Evolutionary conservation across 2,888 invertebrate genomes (phyloP), one percentile per base, ranked within the genome.

Genomic region (Drosophila merina): DNA sequence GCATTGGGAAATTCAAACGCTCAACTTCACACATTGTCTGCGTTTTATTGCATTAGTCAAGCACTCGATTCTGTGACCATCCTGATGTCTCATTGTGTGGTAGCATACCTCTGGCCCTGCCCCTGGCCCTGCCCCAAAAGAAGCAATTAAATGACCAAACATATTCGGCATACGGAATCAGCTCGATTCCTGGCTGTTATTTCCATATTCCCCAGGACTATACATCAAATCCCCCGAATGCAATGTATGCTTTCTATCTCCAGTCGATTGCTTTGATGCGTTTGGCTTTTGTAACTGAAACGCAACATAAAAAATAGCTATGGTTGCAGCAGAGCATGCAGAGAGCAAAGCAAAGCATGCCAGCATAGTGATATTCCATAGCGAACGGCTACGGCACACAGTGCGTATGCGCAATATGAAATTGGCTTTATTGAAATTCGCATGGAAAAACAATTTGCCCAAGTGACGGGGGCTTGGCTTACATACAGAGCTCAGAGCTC

Each of bases 11-110:
- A 87, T 82, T 82, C 75, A 71, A 77, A 87, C 72, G 83, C 77
- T 74, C 76, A 85, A 74, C 86, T 84, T 79, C 84, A 87, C 86
- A 85, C 87, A 84, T 85, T 84, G 87, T 82, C 76, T 82, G 83
- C 71, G 63, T 75, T 85, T 82, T 85, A 82, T 85, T 82, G 87
- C 76, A 87, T 84, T 79, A 79, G 63, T 67, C 42, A 52, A 56
- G 9, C 25, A 40, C 47, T 68, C 51, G 58, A 9, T 50, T 57
- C 33, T 33, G 26, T 51, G 10, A 25, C 40, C 57, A 31, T 3
- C 14, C 48, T 44, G 10, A 9, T 58, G 51, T 44, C 47, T 10
- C 48, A 45, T 63, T 63, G 49, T 50, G 5, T 20, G 20, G 20
- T 20, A 20, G 20, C 28, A 28, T 28, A 20, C 36, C 30, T 14